These are phyloP conservation scores for Zele albiditarsus DNA, from an alignment of 2,888 invertebrate species.

Conservation along the genomic window DNA sequence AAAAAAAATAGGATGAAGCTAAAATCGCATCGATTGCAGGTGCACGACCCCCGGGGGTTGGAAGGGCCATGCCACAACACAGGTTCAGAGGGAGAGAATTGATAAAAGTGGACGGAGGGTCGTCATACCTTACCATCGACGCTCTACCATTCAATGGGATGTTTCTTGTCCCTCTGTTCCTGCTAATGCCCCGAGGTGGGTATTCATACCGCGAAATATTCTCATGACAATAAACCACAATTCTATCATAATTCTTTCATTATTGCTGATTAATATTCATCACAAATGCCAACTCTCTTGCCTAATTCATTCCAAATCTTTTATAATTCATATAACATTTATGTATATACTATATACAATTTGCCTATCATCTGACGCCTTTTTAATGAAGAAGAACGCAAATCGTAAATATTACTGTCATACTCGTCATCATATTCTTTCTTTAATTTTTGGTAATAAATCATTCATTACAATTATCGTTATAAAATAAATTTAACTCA, in stretches of 20 bases:
- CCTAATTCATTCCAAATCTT: neutral
- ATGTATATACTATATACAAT: neutral
- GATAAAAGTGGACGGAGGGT: slow-evolving; percentile 74
- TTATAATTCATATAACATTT: neutral
- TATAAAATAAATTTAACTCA: neutral
- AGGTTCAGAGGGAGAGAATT: slow-evolving; percentile 71
- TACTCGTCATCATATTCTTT: neutral
- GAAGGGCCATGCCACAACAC: slow-evolving; percentile 69
- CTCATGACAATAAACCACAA: slow-evolving; percentile 21
- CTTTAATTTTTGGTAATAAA: slow-evolving; percentile 22
- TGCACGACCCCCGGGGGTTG: slow-evolving; percentile 71
- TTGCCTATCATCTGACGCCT: neutral
- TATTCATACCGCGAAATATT: slow-evolving; percentile 55
- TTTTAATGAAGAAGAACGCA: neutral
- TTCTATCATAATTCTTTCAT: slow-evolving; percentile 2
- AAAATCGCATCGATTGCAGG: slow-evolving; percentile 71
- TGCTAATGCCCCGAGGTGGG: slow-evolving; percentile 73
- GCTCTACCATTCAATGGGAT: slow-evolving; percentile 74
- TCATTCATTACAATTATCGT: slow-evolving; percentile 21
- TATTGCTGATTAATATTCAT: slow-evolving; percentile 13
- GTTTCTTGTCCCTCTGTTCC: slow-evolving; percentile 67
- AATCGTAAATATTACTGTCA: neutral
- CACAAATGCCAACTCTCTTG: slow-evolving; percentile 5
- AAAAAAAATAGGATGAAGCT: slow-evolving; percentile 50
- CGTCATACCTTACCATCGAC: slow-evolving; percentile 78